Conservation (phyloP, 64 coral and sea anemone genomes). For the Stylophora pistillata region DNA sequence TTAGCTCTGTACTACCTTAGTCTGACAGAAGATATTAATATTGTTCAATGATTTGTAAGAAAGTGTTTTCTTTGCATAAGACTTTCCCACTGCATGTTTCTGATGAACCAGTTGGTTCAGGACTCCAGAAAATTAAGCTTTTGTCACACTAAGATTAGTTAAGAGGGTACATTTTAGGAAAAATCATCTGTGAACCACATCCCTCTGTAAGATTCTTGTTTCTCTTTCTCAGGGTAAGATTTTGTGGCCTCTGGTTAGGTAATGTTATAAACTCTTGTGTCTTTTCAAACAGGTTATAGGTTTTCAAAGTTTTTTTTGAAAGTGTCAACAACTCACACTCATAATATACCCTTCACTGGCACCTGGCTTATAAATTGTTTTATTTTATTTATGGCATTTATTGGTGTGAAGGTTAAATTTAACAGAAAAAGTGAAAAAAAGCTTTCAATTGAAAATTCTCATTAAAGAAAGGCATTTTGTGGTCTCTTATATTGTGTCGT, state of each 20-base stretch:
- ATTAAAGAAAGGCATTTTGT: not conserved
- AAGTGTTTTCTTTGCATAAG: no score
- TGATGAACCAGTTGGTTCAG: no score
- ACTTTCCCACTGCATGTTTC: no score
- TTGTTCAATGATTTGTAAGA: no score
- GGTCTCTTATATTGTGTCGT: not conserved
- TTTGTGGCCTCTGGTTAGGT: not conserved
- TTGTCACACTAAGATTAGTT: not conserved
- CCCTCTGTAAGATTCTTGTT: not conserved
- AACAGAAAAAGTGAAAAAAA: not conserved
- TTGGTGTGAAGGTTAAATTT: conserved; percentile 41
- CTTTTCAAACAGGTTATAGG: not conserved
- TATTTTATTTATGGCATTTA: conserved; percentile 41
- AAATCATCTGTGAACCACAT: not conserved
- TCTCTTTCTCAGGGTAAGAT: not conserved
- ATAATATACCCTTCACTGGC: not conserved
- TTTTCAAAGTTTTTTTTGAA: conserved; percentile 8
- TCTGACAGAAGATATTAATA: no score
- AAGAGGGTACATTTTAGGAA: not conserved
- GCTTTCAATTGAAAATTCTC: conserved; percentile 24
- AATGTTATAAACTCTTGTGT: not conserved
- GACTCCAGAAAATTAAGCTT: not conserved
- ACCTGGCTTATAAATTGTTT: conserved; percentile 19
- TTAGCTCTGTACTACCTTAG: no score
- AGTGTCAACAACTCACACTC: conserved; percentile 2